These are phyloP conservation scores for Holacanthella duospinosa DNA, from an alignment of 2,888 invertebrate species.

Conservation along the genomic window DNA sequence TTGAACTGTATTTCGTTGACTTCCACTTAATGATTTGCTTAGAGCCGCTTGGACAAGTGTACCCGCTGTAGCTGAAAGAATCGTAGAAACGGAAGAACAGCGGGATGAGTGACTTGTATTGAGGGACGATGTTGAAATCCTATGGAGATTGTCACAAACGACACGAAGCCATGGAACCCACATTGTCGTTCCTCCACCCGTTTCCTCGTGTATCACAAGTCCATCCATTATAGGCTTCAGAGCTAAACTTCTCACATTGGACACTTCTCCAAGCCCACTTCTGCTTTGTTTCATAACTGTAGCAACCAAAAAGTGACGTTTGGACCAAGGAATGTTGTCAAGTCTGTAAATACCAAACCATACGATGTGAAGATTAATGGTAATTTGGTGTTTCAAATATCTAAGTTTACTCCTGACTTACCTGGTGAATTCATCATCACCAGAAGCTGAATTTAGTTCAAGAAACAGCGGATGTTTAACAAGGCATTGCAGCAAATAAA, in stretches of 20 bases:
- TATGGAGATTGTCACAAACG: constrained; percentile 36
- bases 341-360: constrained; percentile 23
- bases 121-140: constrained; percentile 27
- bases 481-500: constrained; percentile 28
- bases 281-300: constrained; percentile 37
- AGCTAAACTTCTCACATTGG: constrained; percentile 35
- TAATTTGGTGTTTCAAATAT: not conserved
- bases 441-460: constrained; percentile 29
- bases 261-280: constrained; percentile 35
- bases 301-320: constrained; percentile 34
- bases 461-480: constrained; percentile 36
- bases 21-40: constrained; percentile 29
- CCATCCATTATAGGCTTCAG: constrained; percentile 34
- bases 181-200: constrained; percentile 24
- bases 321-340: constrained; percentile 31
- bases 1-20: not conserved
- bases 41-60: constrained; percentile 35
- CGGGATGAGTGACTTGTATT: constrained; percentile 28
- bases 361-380: not conserved
- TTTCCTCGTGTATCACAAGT: constrained; percentile 25
- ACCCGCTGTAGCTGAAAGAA: constrained; percentile 33
- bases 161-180: constrained; percentile 37
- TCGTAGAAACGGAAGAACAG: constrained; percentile 36
- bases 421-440: constrained; percentile 29
- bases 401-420: not conserved